Percentiles rank a stretch among this genome's conserved stretches.
Evolutionary conservation across 2,797 vertebrate genomes (phyloP).

Genomic region (Sarcoramphus papa): DNA sequence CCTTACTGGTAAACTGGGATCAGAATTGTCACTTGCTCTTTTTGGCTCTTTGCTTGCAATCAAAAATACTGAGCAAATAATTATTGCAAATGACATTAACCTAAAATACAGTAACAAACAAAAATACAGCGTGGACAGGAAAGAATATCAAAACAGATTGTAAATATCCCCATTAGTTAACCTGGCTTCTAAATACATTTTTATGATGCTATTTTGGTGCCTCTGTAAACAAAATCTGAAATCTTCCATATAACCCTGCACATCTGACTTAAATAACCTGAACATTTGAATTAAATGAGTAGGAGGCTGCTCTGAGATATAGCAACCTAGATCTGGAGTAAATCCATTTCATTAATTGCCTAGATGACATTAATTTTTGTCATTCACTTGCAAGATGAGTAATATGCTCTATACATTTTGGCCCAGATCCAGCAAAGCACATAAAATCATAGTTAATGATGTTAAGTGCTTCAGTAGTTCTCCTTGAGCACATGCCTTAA

Average conservation of each 20-base stretch:
- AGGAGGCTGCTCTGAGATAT: neutral
- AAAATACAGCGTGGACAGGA: neutral
- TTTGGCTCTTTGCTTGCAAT: neutral
- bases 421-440: neutral
- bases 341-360: slow-evolving; percentile 47
- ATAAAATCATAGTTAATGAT: slow-evolving; percentile 36
- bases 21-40: neutral
- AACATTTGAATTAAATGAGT: neutral
- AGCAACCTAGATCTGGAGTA: neutral
- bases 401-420: neutral
- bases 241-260: neutral
- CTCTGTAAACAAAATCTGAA: neutral
- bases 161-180: neutral
- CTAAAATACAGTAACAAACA: neutral
- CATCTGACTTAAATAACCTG: neutral
- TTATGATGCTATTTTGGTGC: neutral
- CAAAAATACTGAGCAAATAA: neutral
- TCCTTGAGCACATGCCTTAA: neutral
- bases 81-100: neutral
- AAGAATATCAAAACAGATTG: neutral
- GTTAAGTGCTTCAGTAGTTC: slow-evolving; percentile 15
- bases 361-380: slow-evolving; percentile 14
- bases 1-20: neutral
- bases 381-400: neutral
- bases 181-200: neutral